Percentiles rank a stretch among this genome's conserved stretches.
phyloP scores from a whole-genome alignment of 2,113 vertebrate genomes.

The Melanocharis versteri region DNA sequence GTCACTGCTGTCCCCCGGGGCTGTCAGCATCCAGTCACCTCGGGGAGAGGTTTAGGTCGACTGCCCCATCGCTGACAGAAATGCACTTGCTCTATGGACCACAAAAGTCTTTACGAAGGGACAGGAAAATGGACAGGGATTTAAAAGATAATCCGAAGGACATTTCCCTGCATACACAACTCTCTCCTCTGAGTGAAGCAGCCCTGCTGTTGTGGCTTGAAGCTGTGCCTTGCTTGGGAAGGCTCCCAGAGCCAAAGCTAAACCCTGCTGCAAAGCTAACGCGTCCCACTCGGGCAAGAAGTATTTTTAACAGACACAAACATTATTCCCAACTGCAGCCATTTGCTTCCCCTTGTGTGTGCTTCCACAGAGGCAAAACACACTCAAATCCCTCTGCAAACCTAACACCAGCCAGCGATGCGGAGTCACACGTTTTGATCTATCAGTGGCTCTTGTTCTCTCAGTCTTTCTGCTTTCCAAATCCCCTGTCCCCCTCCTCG shows the following conservation, averaged over 20 bases:
- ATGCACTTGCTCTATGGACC: not conserved
- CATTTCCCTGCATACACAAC: not conserved
- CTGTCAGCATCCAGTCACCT: not conserved
- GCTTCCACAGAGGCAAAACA: not conserved
- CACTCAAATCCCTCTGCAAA: not conserved
- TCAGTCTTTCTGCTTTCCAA: not conserved
- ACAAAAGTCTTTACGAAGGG: not conserved
- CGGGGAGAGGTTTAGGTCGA: not conserved
- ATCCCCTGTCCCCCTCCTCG: not conserved
- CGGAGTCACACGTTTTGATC: not conserved
- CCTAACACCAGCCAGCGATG: not conserved
- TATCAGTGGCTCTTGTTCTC: not conserved
- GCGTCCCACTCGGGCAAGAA: not conserved
- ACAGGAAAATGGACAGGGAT: fast-evolving
- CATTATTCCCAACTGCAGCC: not conserved
- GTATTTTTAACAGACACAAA: not conserved
- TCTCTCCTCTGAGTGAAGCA: not conserved
- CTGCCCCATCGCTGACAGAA: not conserved
- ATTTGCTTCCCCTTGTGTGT: not conserved
- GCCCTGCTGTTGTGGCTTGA: not conserved
- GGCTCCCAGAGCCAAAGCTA: not conserved
- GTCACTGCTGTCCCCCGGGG: not conserved
- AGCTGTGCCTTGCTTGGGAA: not conserved
- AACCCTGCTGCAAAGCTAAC: not conserved
- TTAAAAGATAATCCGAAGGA: not conserved